phyloP scores from a whole-genome alignment of 1,140 invertebrate genomes.

The Megalopta genalis region DNA sequence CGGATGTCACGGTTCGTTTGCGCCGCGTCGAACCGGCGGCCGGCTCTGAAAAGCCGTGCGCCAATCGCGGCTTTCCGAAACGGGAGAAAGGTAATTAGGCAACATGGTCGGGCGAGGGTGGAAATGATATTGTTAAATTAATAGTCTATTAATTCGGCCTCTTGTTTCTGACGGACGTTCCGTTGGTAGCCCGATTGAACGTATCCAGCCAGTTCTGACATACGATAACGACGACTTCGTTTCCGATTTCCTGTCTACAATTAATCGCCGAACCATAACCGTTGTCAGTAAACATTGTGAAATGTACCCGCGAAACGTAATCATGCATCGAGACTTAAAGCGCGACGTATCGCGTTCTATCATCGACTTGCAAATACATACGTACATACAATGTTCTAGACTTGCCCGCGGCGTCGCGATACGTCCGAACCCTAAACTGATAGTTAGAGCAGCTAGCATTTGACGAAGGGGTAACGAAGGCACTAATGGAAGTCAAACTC shows the following conservation, averaged over 20 bases:
- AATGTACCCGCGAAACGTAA: background rate
- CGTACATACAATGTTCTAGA: too few relatives aligned
- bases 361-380: too few relatives aligned
- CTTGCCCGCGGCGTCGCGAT: too few relatives aligned
- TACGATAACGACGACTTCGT: constrained; percentile 30
- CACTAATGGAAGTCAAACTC: too few relatives aligned
- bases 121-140: constrained; percentile 33
- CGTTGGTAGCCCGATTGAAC: constrained; percentile 11
- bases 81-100: background rate
- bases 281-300: constrained; percentile 5
- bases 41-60: too few relatives aligned
- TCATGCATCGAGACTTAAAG: too few relatives aligned
- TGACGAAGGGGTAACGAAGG: too few relatives aligned
- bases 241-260: constrained; percentile 22
- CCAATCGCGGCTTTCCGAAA: background rate
- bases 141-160: constrained; percentile 8
- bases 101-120: background rate
- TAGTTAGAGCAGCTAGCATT: too few relatives aligned
- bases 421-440: too few relatives aligned
- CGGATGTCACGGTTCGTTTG: background rate
- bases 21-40: background rate
- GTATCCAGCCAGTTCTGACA: background rate
- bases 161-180: constrained; percentile 35
- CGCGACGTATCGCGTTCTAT: too few relatives aligned
- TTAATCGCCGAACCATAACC: background rate